Base-by-base conservation (phyloP, 2,797 vertebrate genomes). In the Darevskia mixta region DNA sequence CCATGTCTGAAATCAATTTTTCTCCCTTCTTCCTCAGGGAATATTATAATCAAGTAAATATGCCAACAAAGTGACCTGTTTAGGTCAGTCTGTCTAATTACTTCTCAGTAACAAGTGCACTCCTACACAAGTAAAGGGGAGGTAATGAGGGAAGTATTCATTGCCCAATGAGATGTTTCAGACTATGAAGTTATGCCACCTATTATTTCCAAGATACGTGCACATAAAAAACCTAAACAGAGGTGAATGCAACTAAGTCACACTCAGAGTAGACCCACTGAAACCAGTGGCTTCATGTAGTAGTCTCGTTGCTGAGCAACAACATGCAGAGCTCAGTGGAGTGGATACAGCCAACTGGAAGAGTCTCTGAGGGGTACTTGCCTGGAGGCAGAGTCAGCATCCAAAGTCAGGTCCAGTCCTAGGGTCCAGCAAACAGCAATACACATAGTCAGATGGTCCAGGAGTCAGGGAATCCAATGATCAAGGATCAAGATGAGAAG, bases 21-120 rank as follows among this genome's bases (percentile, higher is more conserved):
- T 45, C 6, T 25, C 32, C 71, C 55, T 66, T 67, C 58, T 73
- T 32, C 76, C 76, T 73, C 8, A 75, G 86, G 82, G 29, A 87
- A 80, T 90, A 84, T 69, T 55, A 38, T 75, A 79, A 79, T 84
- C 35, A 84, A 72, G 66, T 88, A 88, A 80, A 88, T 88, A 85
- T 49, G 71, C 29, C 8, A 67, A 86, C 69, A 84, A 72, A 72
- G 38, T 88, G n/a, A 35, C 55, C 77, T 88, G 38, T 80, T 80
- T 79, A 71, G 82, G 67, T 8, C 55, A 66, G 41, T 13, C 25
- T 25, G 23, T 72, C 78, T 88, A 88, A 75, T 80, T 73, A 75
- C 32, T 80, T 45, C 41, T 88, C 23, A 66, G 38, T 64, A 64
- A 61, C 27, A 75, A 35, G 41, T 64, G 27, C 6, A 23, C 67